A percentile compares a stretch with the other conserved stretches of the same genome.
phyloP scores from a whole-genome alignment of 2,888 invertebrate species.

The Malthinus seriepunctatus region DNA sequence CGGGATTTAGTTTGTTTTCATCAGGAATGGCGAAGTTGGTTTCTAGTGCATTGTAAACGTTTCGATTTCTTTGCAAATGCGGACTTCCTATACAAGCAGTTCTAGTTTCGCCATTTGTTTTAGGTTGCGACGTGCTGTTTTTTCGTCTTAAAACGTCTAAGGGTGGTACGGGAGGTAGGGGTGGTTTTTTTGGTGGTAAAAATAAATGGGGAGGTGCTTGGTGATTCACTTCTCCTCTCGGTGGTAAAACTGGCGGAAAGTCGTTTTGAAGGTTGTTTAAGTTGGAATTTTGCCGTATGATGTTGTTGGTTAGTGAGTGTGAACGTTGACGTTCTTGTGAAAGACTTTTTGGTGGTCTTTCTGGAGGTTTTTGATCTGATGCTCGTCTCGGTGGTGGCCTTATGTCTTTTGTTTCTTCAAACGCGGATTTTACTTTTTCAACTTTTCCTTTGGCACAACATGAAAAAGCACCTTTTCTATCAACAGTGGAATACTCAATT shows the following conservation, averaged over 20 bases:
- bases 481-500: constrained; percentile 74
- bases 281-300: constrained; percentile 15
- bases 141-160: constrained; percentile 64
- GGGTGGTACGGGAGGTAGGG: constrained; percentile 71
- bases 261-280: constrained; percentile 46
- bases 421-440: constrained; percentile 54
- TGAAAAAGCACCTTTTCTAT: constrained; percentile 71
- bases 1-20: constrained; percentile 29
- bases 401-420: constrained; percentile 50
- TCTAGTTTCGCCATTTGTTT: constrained; percentile 56
- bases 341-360: constrained; percentile 68
- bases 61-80: constrained; percentile 64
- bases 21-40: constrained; percentile 45
- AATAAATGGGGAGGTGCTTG: constrained; percentile 59
- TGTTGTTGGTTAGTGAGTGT: constrained; percentile 56
- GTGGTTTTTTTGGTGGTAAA: constrained; percentile 72
- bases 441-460: constrained; percentile 68
- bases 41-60: constrained; percentile 63
- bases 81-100: constrained; percentile 68
- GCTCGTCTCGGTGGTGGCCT: constrained; percentile 67
- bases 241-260: constrained; percentile 59
- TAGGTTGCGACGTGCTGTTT: constrained; percentile 45
- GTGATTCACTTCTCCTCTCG: constrained; percentile 56
- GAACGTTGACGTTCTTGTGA: constrained; percentile 61
- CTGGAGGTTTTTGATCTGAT: constrained; percentile 65